A percentile compares a stretch with the other conserved stretches of the same genome.
These are phyloP conservation scores for Lithophane ornitopus DNA, from an alignment of 2,888 invertebrate genomes.

Conservation along the genomic window DNA sequence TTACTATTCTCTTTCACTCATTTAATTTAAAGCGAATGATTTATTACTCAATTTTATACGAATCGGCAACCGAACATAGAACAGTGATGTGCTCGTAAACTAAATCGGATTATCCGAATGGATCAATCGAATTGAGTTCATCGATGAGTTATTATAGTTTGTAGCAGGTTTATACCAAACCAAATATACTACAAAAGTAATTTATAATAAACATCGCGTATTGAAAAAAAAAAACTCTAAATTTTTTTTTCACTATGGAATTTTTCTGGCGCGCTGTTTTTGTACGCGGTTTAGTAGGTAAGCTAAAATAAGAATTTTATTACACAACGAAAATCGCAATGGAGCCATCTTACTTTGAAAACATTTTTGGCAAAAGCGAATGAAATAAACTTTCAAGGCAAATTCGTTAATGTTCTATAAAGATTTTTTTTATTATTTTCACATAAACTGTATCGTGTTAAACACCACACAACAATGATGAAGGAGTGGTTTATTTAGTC, in stretches of 20 bases:
- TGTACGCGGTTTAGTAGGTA: neutral
- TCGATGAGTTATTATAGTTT: conserved; percentile 29
- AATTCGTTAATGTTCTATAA: neutral
- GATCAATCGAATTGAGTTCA: conserved; percentile 25
- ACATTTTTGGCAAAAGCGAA: neutral
- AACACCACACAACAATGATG: neutral
- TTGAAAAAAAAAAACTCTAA: neutral
- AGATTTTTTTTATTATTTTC: neutral
- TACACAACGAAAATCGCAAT: neutral
- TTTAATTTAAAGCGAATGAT: conserved; percentile 39
- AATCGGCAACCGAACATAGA: conserved; percentile 1
- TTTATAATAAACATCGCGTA: conserved; percentile 16
- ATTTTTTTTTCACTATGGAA: neutral
- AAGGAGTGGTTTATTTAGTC: neutral
- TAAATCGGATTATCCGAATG: conserved; percentile 16
- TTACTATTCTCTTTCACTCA: conserved; percentile 28
- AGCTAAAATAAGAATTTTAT: conserved; percentile 9
- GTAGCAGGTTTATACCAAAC: conserved; percentile 6
- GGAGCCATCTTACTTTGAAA: neutral
- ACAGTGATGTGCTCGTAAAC: conserved; percentile 39
- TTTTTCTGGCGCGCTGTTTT: conserved; percentile 27
- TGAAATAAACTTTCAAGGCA: neutral
- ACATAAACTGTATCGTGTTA: neutral
- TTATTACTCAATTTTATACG: conserved; percentile 34
- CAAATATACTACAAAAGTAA: conserved; percentile 12